A percentile compares a stretch with the other conserved stretches of the same genome.
These are phyloP conservation scores for Neotoma lepida DNA, from an alignment of 2,113 vertebrate genomes.

Conservation along the genomic window DNA sequence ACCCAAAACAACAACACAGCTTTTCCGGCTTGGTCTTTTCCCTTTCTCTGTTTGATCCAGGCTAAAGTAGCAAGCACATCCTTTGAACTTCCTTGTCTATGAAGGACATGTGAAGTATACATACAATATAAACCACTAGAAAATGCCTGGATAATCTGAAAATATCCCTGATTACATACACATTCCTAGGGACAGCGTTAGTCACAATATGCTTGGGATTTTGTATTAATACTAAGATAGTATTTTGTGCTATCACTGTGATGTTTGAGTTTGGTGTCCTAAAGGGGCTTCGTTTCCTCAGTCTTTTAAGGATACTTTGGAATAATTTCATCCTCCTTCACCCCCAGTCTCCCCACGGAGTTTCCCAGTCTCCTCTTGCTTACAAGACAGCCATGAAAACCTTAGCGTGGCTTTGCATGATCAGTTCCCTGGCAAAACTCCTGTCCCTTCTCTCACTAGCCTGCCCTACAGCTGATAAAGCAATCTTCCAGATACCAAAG, in stretches of 20 bases:
- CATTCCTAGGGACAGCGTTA: not conserved
- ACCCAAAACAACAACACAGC: constrained; percentile 3
- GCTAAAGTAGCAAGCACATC: not conserved
- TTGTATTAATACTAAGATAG: not conserved
- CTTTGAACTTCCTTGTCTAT: not conserved
- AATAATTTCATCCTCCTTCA: not conserved
- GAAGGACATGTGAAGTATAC: not conserved
- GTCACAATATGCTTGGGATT: not conserved
- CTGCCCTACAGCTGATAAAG: not conserved
- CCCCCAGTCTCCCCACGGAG: not conserved
- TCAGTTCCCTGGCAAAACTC: not conserved
- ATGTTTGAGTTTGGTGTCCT: constrained; percentile 6
- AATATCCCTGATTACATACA: not conserved
- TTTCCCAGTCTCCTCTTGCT: not conserved
- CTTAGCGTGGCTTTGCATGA: not conserved
- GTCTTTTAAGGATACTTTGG: not conserved
- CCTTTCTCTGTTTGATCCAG: constrained; percentile 34
- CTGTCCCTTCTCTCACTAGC: not conserved
- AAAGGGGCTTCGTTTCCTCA: not conserved
- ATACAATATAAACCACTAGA: constrained; percentile 5
- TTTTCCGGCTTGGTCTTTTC: constrained; percentile 57
- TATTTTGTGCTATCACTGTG: constrained; percentile 3
- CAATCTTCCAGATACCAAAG: not conserved
- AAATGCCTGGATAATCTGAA: constrained; percentile 1
- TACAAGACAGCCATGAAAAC: not conserved